phyloP scores from a whole-genome alignment of 2,797 vertebrate genomes.

The Chaunax sp. region DNA sequence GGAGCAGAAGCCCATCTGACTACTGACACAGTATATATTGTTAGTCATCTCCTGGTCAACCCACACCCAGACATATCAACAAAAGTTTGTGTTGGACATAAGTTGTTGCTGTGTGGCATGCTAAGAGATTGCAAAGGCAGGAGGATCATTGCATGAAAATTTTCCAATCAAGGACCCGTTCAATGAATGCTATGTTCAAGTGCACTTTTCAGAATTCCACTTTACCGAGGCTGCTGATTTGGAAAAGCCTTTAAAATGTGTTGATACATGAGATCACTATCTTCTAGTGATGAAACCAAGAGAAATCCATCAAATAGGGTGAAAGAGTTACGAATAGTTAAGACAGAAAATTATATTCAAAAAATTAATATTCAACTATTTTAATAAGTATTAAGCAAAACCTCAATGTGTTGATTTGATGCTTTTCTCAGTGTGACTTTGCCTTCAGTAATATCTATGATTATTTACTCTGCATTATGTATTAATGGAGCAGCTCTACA shows the following conservation, averaged over 20 bases:
- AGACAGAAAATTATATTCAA: not conserved
- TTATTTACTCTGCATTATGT: not conserved
- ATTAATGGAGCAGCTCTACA: not conserved
- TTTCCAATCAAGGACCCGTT: slow-evolving; percentile 10
- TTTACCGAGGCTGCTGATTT: not conserved
- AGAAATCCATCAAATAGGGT: too few relatives aligned
- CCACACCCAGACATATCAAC: slow-evolving; percentile 66
- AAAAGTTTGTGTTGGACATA: slow-evolving; percentile 57
- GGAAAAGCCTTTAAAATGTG: slow-evolving; percentile 4
- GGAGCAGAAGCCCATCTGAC: slow-evolving; percentile 84
- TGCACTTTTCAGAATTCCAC: slow-evolving; percentile 13
- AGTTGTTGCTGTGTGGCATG: slow-evolving; percentile 55
- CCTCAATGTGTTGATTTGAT: not conserved
- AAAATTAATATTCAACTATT: not conserved
- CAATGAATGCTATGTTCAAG: slow-evolving; percentile 29
- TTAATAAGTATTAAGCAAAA: not conserved
- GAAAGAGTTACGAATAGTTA: too few relatives aligned
- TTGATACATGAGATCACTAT: not conserved
- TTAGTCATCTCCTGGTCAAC: slow-evolving; percentile 80
- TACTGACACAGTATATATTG: slow-evolving; percentile 73
- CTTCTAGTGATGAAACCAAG: too few relatives aligned
- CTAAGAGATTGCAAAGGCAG: slow-evolving; percentile 35
- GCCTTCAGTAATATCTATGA: not conserved
- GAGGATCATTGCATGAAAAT: slow-evolving; percentile 10
- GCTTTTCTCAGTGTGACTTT: slow-evolving; percentile 1